Evolutionary conservation across 2,113 vertebrate species (phyloP), one percentile per base, ranked within the genome.

Genomic region (Sinocyclocheilus rhinocerous): DNA sequence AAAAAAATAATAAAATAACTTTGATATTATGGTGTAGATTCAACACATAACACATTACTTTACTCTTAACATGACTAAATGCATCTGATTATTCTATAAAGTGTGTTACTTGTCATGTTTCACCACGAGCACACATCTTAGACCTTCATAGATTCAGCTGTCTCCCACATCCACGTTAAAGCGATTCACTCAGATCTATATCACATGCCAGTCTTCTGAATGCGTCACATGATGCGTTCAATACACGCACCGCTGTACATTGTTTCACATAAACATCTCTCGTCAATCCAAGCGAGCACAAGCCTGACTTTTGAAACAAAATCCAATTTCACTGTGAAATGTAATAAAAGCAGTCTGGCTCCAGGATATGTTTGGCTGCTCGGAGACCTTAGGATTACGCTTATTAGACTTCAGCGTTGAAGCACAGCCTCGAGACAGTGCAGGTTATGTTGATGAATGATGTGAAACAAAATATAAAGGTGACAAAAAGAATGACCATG

Each of bases 321-420:
- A 90, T 88, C 85, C 87, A 90, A 87, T 90, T 76, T 88, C 63
- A 48, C 48, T n/a, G 24, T 73, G 63, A 87, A 87, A 84, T 88
- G 84, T 80, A 88, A 88, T 87, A 87, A 48, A 73, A 76, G 86
- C 72, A 67, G 88, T 79, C 59, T 57, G 59, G 83, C 86, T 83
- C 59, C 69, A 70, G 84, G 84, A 87, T 77, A 81, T 75, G 85
- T 81, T 59, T 75, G 67, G 77, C 33, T 73, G 88, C 83, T 57
- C 15, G 39, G 84, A 72, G 76, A 72, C 61, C 61, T 55, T 63
- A 29, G 18, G 39, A 72, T 86, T 86, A 69, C 26, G 69, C 80
- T 82, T 82, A 82, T 82, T 82, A 82, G 63, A 52, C 80, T 52
- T 82, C 80, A 52, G 4, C 52, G 4, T 57, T 29, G 84, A 73